Conservation (phyloP, 2,113 vertebrate species). For the Atrichornis clamosus region DNA sequence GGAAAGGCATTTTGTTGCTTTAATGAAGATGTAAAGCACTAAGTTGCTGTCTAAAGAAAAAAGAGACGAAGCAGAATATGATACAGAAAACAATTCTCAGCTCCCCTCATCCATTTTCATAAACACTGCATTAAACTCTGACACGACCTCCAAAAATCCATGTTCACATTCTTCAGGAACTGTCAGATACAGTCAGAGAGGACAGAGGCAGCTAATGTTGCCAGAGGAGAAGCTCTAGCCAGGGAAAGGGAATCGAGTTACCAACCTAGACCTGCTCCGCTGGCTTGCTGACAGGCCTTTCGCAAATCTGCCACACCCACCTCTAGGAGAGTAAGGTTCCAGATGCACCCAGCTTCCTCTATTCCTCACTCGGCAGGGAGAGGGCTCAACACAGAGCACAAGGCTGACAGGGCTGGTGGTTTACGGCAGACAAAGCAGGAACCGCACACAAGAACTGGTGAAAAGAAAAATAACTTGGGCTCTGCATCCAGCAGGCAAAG, state of each 20-base stretch:
- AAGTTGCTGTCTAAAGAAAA: background rate
- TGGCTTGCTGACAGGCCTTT: background rate
- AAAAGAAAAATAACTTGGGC: background rate
- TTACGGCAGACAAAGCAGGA: background rate
- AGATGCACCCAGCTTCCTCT: background rate
- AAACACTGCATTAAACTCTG: conserved; percentile 30
- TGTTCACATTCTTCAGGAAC: conserved; percentile 18
- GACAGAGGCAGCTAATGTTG: background rate
- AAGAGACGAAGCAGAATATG: background rate
- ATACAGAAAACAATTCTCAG: conserved; percentile 12
- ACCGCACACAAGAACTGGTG: background rate
- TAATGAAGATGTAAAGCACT: conserved; percentile 38
- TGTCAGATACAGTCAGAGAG: background rate
- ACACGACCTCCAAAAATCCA: conserved; percentile 49
- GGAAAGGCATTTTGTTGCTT: background rate
- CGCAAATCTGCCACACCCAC: background rate
- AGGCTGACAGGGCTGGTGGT: background rate
- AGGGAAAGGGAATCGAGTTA: background rate
- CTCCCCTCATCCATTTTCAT: conserved; percentile 26
- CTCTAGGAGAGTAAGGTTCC: background rate
- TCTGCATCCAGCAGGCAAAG: background rate
- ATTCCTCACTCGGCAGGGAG: background rate
- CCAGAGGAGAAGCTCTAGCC: background rate
- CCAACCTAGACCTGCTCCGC: background rate
- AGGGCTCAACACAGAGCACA: background rate